Percentiles rank a stretch among this genome's conserved stretches.
phyloP scores from a whole-genome alignment of 2,113 vertebrate genomes.

The Cyphomyrus discorhynchus region DNA sequence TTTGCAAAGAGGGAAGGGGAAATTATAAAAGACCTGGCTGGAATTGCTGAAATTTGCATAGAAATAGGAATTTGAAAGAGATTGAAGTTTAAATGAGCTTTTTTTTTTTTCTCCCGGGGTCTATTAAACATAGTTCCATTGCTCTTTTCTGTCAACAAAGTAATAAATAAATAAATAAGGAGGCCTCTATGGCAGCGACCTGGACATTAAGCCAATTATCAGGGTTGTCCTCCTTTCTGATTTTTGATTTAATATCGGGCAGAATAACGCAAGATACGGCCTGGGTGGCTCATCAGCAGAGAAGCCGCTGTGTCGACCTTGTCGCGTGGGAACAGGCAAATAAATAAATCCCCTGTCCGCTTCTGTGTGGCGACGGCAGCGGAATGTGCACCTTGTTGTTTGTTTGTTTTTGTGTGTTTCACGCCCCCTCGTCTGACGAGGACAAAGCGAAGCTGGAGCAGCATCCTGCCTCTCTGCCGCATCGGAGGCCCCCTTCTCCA shows the following conservation, averaged over 20 bases:
- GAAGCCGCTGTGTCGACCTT: neutral
- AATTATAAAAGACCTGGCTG: conserved; percentile 24
- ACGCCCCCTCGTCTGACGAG: neutral
- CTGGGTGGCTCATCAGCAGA: neutral
- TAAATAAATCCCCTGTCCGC: neutral
- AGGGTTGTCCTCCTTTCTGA: neutral
- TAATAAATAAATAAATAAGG: neutral
- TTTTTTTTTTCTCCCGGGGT: conserved; percentile 16
- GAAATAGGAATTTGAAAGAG: conserved; percentile 34
- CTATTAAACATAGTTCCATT: conserved; percentile 16
- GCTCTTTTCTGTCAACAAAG: conserved; percentile 21
- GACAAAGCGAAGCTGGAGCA: neutral
- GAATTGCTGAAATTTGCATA: conserved; percentile 32
- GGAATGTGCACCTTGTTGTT: neutral
- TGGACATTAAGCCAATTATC: conserved; percentile 20
- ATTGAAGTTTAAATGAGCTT: conserved; percentile 30
- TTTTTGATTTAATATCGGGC: neutral
- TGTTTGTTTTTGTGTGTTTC: neutral
- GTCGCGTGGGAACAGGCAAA: neutral
- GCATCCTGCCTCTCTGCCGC: neutral
- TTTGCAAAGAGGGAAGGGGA: conserved; percentile 14
- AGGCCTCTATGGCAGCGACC: neutral
- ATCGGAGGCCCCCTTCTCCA: neutral
- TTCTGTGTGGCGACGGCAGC: neutral
- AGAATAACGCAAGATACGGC: neutral